Evolutionary conservation across 2,113 vertebrate species (phyloP).

Genomic region (Nansenia antarctica): DNA sequence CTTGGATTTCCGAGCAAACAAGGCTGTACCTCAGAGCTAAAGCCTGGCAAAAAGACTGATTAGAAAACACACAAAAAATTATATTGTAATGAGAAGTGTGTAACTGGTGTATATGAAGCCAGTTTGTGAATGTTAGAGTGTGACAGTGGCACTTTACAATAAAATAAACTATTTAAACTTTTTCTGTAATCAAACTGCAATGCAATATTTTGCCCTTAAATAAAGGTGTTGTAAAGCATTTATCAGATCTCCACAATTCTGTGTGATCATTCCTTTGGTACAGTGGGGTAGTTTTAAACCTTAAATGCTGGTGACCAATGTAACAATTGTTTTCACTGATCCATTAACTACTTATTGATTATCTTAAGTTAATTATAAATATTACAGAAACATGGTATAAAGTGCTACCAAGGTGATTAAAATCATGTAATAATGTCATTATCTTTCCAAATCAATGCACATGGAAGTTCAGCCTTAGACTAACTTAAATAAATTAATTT

Average conservation of each 20-base stretch:
- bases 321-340: too few relatives aligned
- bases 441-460: background rate
- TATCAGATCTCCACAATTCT: background rate
- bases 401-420: too few relatives aligned
- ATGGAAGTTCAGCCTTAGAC: too few relatives aligned
- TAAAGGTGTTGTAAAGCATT: background rate
- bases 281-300: too few relatives aligned
- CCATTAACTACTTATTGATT: too few relatives aligned
- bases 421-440: background rate
- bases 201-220: background rate
- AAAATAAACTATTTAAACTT: background rate
- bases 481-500: too few relatives aligned
- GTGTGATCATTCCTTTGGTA: background rate
- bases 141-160: slow-evolving; percentile 21
- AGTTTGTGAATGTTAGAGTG: slow-evolving; percentile 34
- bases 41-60: background rate
- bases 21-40: slow-evolving; percentile 30
- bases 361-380: too few relatives aligned
- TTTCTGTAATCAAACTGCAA: background rate
- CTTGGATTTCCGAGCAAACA: slow-evolving; percentile 27
- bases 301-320: too few relatives aligned
- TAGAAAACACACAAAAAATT: background rate
- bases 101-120: slow-evolving; percentile 31
- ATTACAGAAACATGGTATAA: too few relatives aligned
- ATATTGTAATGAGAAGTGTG: background rate